Conservation (phyloP, 2,888 invertebrate genomes). For the Pasiphila rectangulata region DNA sequence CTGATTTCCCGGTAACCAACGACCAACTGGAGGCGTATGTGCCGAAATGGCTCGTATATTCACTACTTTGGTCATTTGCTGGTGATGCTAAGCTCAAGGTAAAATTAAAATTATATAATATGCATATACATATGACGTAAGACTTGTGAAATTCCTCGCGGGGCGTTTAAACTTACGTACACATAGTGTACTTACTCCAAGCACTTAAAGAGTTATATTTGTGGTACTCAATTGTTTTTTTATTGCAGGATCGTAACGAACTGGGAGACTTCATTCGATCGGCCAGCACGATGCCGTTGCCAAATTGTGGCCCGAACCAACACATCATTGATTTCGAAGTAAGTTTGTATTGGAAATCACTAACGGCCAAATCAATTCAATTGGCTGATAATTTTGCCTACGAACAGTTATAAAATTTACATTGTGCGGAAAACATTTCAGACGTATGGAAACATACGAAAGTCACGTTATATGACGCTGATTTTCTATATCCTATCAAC, state of each 20-base stretch:
- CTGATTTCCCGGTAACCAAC: slow-evolving; percentile 95
- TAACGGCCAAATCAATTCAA: too few relatives aligned
- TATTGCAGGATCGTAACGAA: slow-evolving; percentile 85
- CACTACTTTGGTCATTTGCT: slow-evolving; percentile 97
- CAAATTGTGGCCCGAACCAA: slow-evolving; percentile 87
- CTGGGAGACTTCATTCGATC: slow-evolving; percentile 97
- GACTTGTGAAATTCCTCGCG: neutral
- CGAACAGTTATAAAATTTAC: too few relatives aligned
- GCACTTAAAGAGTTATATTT: too few relatives aligned
- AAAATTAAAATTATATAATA: slow-evolving; percentile 20
- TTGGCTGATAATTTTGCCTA: too few relatives aligned
- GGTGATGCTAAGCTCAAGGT: slow-evolving; percentile 99
- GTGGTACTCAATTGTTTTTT: neutral
- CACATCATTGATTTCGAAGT: slow-evolving; percentile 98
- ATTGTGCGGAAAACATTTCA: too few relatives aligned
- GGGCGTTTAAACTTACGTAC: too few relatives aligned
- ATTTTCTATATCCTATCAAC: too few relatives aligned
- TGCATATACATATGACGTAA: neutral
- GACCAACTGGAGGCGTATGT: slow-evolving; percentile 97
- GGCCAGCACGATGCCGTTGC: slow-evolving; percentile 95
- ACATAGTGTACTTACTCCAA: too few relatives aligned
- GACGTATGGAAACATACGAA: too few relatives aligned
- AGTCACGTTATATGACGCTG: too few relatives aligned
- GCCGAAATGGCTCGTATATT: slow-evolving; percentile 95
- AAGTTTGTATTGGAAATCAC: slow-evolving; percentile 13